Conservation (phyloP, 2,113 vertebrate genomes). For the Colaptes auratus region DNA sequence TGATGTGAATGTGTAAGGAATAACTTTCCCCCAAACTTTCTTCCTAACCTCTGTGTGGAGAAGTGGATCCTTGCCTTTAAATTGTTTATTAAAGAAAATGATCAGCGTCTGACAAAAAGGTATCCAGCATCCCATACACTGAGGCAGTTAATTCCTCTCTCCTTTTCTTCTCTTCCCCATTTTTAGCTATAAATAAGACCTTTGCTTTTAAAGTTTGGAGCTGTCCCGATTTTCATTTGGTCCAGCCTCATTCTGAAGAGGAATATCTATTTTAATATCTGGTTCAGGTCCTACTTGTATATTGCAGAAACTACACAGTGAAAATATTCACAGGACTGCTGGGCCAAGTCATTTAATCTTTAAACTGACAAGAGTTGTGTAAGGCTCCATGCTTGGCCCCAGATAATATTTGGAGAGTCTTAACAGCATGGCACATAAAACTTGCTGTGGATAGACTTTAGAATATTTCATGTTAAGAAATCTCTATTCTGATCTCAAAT, state of each 20-base stretch:
- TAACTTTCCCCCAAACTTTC: not conserved
- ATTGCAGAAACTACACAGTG: not conserved
- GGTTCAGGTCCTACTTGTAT: not conserved
- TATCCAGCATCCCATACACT: not conserved
- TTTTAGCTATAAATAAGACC: not conserved
- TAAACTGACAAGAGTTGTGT: not conserved
- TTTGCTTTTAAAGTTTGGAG: not conserved
- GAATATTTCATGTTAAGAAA: not conserved
- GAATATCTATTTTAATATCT: slow-evolving; percentile 26
- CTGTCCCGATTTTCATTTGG: slow-evolving; percentile 12
- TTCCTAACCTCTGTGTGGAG: not conserved
- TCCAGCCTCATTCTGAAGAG: slow-evolving; percentile 2
- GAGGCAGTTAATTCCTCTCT: not conserved
- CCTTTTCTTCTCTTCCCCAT: not conserved
- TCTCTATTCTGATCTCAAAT: slow-evolving; percentile 1
- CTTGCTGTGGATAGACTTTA: not conserved
- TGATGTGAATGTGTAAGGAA: not conserved
- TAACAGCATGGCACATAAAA: not conserved
- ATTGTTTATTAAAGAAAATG: not conserved
- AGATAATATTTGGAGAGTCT: not conserved
- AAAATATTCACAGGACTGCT: not conserved
- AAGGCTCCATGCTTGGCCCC: not conserved
- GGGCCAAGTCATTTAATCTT: not conserved
- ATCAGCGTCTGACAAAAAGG: not conserved
- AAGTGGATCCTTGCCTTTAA: not conserved